Evolutionary conservation across 1,140 invertebrate species (phyloP), one percentile per base, ranked within the genome.

Genomic region (Littorina saxatilis): DNA sequence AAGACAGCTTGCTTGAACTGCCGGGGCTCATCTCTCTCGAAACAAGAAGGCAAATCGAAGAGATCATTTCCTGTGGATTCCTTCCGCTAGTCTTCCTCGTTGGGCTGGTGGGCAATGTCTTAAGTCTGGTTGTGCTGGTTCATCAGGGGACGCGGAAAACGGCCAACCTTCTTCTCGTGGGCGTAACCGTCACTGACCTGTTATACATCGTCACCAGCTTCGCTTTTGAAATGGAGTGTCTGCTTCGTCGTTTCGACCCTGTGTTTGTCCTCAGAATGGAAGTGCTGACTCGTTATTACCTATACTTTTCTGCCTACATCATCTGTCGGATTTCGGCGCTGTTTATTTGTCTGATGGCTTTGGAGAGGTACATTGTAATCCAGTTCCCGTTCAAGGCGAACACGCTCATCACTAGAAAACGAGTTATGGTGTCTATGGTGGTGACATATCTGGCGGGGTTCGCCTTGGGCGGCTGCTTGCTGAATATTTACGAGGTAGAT

Each of bases 61-160:
- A 63, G 55, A n/a, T 79, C 47, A 40, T 79, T 63, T 79, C 40
- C 76, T 79, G 76, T 39, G 47, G 76, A 3, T n/a, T 79, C 35
- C 76, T 37, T 11, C 76, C 76, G 39, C 2, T 63, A 13, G 35
- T 79, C 15, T 39, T 39, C 7, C n/a, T 79, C 37, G 3, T 79
- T 20, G 76, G 76, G 20, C 37, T 68, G 32, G 43, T 37, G 9
- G 76, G 76, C 29, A 79, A 79, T 58, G 27, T 79, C 47, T 20
- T 79, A 23, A 79, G 76, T n/a, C 27, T 61, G 37, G 43, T 11
- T 7, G 76, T 79, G 17, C 76, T 79, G 52, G 11, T 39, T 17
- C 27, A 55, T 9, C 76, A 63, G 11, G 76, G 76, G 43, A 11
- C 43, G 29, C 63, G 27, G n/a, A 58, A 79, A 5, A 29, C 39